A percentile compares a stretch with the other conserved stretches of the same genome.
phyloP scores from a whole-genome alignment of 2,113 vertebrate species.

The Sinosuthora webbiana region DNA sequence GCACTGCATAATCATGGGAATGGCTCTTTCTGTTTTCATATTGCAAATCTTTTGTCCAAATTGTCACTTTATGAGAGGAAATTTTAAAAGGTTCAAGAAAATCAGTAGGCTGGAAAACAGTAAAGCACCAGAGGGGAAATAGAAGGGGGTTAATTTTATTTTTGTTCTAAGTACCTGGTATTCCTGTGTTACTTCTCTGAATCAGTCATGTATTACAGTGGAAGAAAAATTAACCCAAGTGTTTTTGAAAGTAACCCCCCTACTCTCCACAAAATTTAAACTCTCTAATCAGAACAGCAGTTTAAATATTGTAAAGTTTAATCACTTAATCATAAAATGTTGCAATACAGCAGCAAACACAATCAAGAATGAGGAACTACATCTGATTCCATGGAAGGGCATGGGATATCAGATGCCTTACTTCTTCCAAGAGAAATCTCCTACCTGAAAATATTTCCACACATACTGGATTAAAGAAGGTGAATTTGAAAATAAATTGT shows the following conservation, averaged over 20 bases:
- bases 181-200: background rate
- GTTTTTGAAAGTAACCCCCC: background rate
- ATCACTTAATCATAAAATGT: slow-evolving; percentile 58
- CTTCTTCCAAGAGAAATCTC: background rate
- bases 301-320: slow-evolving; percentile 50
- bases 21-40: background rate
- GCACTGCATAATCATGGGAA: background rate
- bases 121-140: background rate
- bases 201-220: background rate
- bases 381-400: background rate
- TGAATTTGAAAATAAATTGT: background rate
- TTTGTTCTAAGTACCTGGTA: background rate
- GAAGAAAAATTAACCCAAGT: slow-evolving; percentile 19
- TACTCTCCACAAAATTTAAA: background rate
- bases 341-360: slow-evolving; percentile 24
- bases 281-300: slow-evolving; percentile 35
- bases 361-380: slow-evolving; percentile 30
- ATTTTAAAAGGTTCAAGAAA: background rate
- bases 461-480: background rate
- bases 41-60: background rate
- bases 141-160: background rate
- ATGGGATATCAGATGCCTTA: background rate
- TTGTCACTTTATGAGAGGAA: background rate
- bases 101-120: background rate
- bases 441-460: background rate